These are phyloP conservation scores for Nothobranchius furzeri DNA, from an alignment of 2,113 vertebrate species.

Conservation along the genomic window DNA sequence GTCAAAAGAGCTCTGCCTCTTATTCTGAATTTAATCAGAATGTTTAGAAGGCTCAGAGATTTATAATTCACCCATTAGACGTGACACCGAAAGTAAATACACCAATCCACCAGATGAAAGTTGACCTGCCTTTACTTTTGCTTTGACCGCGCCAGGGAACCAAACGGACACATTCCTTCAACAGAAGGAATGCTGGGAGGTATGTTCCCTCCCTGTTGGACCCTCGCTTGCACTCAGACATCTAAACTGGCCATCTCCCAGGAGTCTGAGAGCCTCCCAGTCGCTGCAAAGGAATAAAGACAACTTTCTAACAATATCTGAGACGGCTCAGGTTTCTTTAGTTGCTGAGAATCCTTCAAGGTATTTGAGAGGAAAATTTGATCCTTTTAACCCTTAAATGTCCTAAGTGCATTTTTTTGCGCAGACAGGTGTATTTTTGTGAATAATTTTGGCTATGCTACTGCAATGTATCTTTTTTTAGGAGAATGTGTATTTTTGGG, in stretches of 20 bases:
- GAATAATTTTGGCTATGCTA: too few relatives aligned
- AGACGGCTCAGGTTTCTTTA: neutral
- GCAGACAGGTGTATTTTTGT: too few relatives aligned
- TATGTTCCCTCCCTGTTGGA: slow-evolving; percentile 26
- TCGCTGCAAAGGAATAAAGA: neutral
- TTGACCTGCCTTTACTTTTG: slow-evolving; percentile 1
- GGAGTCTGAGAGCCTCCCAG: neutral
- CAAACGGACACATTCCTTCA: slow-evolving; percentile 56
- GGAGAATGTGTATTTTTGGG: too few relatives aligned
- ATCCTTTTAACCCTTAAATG: too few relatives aligned
- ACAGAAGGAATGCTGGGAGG: slow-evolving; percentile 58
- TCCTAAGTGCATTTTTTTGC: too few relatives aligned
- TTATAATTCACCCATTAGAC: too few relatives aligned
- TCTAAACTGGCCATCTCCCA: slow-evolving; percentile 29
- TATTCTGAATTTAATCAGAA: too few relatives aligned
- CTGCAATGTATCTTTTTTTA: too few relatives aligned
- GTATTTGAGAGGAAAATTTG: too few relatives aligned
- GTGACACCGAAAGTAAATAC: slow-evolving; percentile 10
- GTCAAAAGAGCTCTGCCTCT: neutral
- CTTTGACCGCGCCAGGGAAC: slow-evolving; percentile 2
- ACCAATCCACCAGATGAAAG: slow-evolving; percentile 15
- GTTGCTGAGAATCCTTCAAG: neutral
- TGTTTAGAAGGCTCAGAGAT: too few relatives aligned
- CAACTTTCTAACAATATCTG: neutral
- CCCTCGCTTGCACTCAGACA: slow-evolving; percentile 15